These are phyloP conservation scores for Coecobrya sp. DNA, from an alignment of 2,888 invertebrate species.

Conservation along the genomic window DNA sequence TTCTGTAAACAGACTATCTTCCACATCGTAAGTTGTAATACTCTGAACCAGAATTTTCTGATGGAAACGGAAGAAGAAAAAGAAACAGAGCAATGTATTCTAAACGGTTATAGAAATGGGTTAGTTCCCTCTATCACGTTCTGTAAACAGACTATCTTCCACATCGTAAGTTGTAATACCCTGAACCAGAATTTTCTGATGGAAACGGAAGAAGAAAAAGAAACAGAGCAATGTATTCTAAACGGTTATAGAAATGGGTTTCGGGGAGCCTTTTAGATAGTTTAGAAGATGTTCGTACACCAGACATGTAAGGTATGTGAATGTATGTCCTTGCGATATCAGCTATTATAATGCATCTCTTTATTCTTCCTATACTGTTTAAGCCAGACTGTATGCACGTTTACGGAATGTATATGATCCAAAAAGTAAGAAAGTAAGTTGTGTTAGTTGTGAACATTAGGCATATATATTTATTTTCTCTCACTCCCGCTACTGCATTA, in stretches of 20 bases:
- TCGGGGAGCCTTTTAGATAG: conserved; percentile 48
- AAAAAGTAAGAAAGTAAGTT: neutral
- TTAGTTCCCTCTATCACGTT: neutral
- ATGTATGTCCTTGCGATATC: neutral
- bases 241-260: conserved; percentile 70
- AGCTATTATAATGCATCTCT: neutral
- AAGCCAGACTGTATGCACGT: neutral
- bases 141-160: neutral
- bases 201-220: conserved; percentile 12
- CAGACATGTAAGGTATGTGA: neutral
- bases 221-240: conserved; percentile 68
- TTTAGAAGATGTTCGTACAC: conserved; percentile 16
- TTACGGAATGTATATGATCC: neutral
- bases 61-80: conserved; percentile 6
- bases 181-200: neutral
- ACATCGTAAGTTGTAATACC: neutral
- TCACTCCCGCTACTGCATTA: neutral
- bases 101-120: conserved; percentile 69
- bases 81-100: conserved; percentile 66
- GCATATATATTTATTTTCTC: neutral
- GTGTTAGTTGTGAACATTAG: neutral
- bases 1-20: neutral
- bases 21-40: neutral
- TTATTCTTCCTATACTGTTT: neutral
- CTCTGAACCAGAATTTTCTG: neutral